phyloP scores from a whole-genome alignment of 2,113 vertebrate species.

The Phylloscopus trochiloides region DNA sequence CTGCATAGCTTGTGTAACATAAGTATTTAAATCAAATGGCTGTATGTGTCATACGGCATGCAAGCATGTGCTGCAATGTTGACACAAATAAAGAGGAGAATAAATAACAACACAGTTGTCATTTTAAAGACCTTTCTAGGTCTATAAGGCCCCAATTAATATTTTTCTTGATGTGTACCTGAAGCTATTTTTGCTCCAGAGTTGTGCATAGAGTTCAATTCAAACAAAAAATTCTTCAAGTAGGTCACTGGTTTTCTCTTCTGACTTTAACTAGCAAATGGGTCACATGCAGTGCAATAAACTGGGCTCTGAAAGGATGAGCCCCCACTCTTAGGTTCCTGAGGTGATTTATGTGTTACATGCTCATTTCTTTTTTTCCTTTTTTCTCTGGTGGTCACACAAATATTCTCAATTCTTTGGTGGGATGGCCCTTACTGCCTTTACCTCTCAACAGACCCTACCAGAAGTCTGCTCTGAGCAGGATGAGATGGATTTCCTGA shows the following conservation, averaged over 20 bases:
- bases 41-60: not conserved
- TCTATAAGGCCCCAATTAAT: not conserved
- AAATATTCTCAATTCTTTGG: not conserved
- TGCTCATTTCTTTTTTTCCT: accelerated
- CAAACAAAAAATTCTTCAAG: not conserved
- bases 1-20: not conserved
- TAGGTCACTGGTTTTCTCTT: not conserved
- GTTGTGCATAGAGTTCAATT: not conserved
- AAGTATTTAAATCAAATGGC: not conserved
- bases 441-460: slow-evolving; percentile 77
- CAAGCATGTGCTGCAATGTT: not conserved
- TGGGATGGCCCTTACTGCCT: not conserved
- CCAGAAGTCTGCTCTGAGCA: slow-evolving; percentile 92
- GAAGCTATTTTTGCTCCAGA: not conserved
- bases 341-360: not conserved
- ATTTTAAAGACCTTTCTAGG: not conserved
- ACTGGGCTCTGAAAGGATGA: not conserved
- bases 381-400: not conserved
- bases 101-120: not conserved
- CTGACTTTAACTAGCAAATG: not conserved
- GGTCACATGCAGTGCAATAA: not conserved
- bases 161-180: not conserved
- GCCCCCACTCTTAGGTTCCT: not conserved
- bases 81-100: not conserved
- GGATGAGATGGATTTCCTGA: slow-evolving; percentile 93